A percentile compares a stretch with the other conserved stretches of the same genome.
Conservation (phyloP, 2,113 vertebrate species). For the Trogon melanurus region DNA sequence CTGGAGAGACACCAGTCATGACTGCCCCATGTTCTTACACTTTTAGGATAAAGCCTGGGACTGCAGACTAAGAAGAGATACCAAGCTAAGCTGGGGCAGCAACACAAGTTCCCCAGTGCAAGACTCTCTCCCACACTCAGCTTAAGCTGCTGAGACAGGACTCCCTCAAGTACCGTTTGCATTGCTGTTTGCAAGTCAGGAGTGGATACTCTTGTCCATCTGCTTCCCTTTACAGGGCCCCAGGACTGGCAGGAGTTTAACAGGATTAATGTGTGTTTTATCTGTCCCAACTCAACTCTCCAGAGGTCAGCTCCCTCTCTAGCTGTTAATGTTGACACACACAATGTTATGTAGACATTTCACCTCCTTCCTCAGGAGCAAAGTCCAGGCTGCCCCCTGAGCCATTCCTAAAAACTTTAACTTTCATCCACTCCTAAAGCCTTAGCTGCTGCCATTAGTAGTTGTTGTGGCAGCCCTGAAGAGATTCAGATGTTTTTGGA, state of each 20-base stretch:
- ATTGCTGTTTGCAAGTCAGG: background rate
- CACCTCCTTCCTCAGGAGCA: background rate
- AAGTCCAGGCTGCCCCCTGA: slow-evolving; percentile 20
- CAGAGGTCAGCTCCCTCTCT: background rate
- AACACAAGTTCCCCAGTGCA: background rate
- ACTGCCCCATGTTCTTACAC: background rate
- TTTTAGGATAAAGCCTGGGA: background rate
- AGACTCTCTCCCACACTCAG: background rate
- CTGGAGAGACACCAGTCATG: accelerated
- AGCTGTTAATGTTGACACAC: slow-evolving; percentile 15
- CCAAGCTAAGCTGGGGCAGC: background rate
- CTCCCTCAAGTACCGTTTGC: background rate
- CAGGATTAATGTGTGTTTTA: slow-evolving; percentile 10
- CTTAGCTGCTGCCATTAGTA: background rate
- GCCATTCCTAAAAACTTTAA: slow-evolving; percentile 14
- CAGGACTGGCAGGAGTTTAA: background rate
- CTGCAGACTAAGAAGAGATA: background rate
- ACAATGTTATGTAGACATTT: background rate
- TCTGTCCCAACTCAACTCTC: background rate
- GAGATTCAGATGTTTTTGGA: background rate
- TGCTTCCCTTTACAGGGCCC: slow-evolving; percentile 14
- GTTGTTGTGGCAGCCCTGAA: background rate
- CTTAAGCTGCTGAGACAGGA: background rate
- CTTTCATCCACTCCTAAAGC: background rate
- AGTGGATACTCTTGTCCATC: background rate